Conservation (phyloP, 1,140 invertebrate species). For the Zaprionus ghesquierei region DNA sequence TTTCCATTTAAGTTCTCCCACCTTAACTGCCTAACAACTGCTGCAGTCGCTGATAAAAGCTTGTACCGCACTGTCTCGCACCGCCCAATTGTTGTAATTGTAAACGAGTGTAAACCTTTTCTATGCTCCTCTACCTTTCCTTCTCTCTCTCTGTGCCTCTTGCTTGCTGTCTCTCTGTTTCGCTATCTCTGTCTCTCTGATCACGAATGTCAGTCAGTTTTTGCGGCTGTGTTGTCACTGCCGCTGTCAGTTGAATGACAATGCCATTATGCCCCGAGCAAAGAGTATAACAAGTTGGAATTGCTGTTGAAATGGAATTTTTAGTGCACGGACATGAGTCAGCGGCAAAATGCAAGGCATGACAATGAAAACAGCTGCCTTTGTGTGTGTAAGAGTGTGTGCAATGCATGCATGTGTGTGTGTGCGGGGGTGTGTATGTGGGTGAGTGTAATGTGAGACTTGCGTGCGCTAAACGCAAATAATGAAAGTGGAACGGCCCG, state of each 20-base stretch:
- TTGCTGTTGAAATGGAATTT: slow-evolving; percentile 73
- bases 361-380: slow-evolving; percentile 67
- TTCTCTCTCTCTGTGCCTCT: background rate
- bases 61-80: background rate
- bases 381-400: slow-evolving; percentile 14
- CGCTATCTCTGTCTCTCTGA: background rate
- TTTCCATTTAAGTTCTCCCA: background rate
- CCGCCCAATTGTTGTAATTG: slow-evolving; percentile 26
- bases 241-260: slow-evolving; percentile 39
- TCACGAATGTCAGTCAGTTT: slow-evolving; percentile 15
- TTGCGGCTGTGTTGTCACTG: slow-evolving; percentile 21
- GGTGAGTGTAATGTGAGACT: slow-evolving; percentile 59
- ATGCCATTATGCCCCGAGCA: slow-evolving; percentile 46
- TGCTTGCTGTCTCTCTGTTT: background rate
- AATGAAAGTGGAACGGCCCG: slow-evolving; percentile 59
- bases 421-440: background rate
- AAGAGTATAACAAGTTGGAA: slow-evolving; percentile 62
- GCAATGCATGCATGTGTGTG: background rate
- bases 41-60: slow-evolving; percentile 12
- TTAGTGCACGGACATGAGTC: slow-evolving; percentile 71
- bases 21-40: background rate
- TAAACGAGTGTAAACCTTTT: slow-evolving; percentile 5
- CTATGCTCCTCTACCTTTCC: background rate
- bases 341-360: slow-evolving; percentile 53
- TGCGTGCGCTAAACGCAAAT: slow-evolving; percentile 73